phyloP scores from a whole-genome alignment of 2,797 vertebrate genomes.

The Decapterus maruadsi region DNA sequence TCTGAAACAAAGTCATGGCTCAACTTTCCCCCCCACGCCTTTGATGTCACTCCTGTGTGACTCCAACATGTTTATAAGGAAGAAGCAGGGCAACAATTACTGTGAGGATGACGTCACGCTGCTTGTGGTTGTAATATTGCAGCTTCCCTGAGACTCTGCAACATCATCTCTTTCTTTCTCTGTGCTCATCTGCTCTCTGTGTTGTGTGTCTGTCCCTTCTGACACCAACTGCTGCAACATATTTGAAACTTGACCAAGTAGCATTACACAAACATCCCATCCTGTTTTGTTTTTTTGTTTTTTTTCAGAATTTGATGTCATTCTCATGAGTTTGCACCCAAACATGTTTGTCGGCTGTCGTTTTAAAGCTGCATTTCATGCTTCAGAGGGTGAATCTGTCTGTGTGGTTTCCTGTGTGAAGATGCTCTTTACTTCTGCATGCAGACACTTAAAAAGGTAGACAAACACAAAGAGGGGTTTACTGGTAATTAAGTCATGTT shows the following conservation, averaged over 20 bases:
- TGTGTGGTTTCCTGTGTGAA: constrained; percentile 42
- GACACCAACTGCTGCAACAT: neutral
- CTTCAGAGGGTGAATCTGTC: neutral
- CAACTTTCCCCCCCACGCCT: neutral
- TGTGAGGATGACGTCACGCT: neutral
- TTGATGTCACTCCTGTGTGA: neutral
- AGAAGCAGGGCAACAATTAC: neutral
- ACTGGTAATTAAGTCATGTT: no score
- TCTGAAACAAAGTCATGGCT: neutral
- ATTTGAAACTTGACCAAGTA: neutral
- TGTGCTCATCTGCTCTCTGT: neutral
- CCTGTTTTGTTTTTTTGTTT: neutral
- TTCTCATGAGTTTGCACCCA: neutral
- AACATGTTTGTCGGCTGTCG: neutral
- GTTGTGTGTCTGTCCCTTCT: neutral
- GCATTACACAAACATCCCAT: neutral
- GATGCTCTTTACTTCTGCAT: neutral
- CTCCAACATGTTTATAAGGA: neutral
- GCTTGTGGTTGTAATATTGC: neutral
- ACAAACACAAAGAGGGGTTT: no score
- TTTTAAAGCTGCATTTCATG: neutral
- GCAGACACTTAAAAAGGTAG: neutral
- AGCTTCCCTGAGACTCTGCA: constrained; percentile 8
- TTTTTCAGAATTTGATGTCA: neutral
- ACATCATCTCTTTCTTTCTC: neutral